phyloP scores from a whole-genome alignment of 1,140 invertebrate genomes.

The Panulirus ornatus region DNA sequence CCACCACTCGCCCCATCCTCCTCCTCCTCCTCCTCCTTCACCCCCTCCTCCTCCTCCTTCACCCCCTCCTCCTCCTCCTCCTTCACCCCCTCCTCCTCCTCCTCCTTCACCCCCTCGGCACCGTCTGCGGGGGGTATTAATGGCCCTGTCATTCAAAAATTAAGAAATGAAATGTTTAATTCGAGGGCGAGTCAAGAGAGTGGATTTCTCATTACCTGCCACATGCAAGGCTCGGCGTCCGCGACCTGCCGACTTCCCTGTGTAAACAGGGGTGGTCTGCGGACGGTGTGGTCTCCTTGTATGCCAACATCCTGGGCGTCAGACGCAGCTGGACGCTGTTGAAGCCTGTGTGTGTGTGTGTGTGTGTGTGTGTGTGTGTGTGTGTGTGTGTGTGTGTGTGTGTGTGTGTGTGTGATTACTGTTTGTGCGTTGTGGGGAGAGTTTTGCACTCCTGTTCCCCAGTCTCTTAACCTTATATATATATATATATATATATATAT shows the following conservation, averaged over 20 bases:
- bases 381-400: neutral
- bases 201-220: slow-evolving; percentile 55
- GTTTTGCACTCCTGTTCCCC: too few relatives aligned
- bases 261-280: neutral
- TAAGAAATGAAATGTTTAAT: slow-evolving; percentile 69
- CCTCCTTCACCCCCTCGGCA: slow-evolving; percentile 6
- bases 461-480: too few relatives aligned
- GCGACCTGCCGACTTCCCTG: neutral
- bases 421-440: too few relatives aligned
- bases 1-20: too few relatives aligned
- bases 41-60: neutral
- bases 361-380: too few relatives aligned
- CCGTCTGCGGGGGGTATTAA: slow-evolving; percentile 39
- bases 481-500: too few relatives aligned
- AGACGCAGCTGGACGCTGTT: too few relatives aligned
- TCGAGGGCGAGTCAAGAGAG: slow-evolving; percentile 42
- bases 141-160: slow-evolving; percentile 69
- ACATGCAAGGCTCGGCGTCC: slow-evolving; percentile 50
- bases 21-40: neutral
- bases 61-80: neutral
- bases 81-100: neutral
- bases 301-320: too few relatives aligned
- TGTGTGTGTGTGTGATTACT: too few relatives aligned
- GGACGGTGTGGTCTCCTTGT: too few relatives aligned
- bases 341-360: too few relatives aligned